phyloP scores from a whole-genome alignment of 2,888 invertebrate species.

The Melieria crassipennis region DNA sequence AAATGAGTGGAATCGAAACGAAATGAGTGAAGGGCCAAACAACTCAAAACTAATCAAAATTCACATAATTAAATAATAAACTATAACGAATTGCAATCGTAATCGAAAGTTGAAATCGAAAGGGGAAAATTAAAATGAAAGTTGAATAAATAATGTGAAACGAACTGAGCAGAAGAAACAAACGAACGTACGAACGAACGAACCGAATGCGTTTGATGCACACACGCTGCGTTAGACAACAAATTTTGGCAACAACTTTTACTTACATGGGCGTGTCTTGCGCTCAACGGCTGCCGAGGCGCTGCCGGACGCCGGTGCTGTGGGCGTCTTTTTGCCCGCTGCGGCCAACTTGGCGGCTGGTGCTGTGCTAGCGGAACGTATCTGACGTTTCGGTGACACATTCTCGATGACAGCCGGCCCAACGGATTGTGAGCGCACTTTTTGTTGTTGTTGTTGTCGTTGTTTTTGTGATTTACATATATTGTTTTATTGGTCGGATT shows the following conservation, averaged over 20 bases:
- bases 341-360: constrained; percentile 71
- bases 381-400: constrained; percentile 83
- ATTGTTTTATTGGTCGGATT: constrained; percentile 2
- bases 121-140: not conserved
- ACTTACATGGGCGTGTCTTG: constrained; percentile 79
- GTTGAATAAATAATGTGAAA: constrained; percentile 14
- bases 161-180: not conserved
- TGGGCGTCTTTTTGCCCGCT: constrained; percentile 71
- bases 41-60: too few species aligned
- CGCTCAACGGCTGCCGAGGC: constrained; percentile 66
- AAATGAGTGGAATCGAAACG: not conserved
- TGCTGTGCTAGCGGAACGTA: constrained; percentile 67
- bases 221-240: too few species aligned
- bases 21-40: not conserved
- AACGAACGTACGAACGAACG: constrained; percentile 34
- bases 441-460: constrained; percentile 20
- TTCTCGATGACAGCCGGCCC: constrained; percentile 71
- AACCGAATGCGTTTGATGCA: constrained; percentile 13
- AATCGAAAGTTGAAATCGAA: too few species aligned
- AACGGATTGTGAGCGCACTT: constrained; percentile 76
- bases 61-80: not conserved
- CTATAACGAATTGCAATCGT: not conserved
- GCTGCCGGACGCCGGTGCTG: constrained; percentile 64
- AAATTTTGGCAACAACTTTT: constrained; percentile 45
- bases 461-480: constrained; percentile 12